These are phyloP conservation scores for Drosophila tripunctata DNA, from an alignment of 2,888 invertebrate genomes.

Conservation along the genomic window DNA sequence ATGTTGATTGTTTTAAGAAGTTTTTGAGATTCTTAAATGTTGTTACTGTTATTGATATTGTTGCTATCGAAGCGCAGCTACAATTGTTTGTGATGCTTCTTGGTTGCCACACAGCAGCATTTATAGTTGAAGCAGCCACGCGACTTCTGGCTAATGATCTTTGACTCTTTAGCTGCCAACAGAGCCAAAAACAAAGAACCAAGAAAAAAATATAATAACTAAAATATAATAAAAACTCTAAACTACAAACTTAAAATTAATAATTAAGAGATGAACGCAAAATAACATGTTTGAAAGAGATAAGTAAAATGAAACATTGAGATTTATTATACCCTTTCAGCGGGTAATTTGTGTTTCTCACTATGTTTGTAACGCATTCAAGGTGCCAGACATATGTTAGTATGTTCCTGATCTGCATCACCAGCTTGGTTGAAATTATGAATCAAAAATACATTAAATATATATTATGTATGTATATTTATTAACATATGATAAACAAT, in stretches of 20 bases:
- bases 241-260: constrained; percentile 18
- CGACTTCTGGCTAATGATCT: constrained; percentile 65
- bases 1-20: constrained; percentile 26
- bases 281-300: not conserved
- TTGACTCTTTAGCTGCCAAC: constrained; percentile 6
- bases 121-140: constrained; percentile 53
- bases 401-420: no score
- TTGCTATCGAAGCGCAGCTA: constrained; percentile 49
- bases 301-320: constrained; percentile 17
- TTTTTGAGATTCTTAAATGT: constrained; percentile 1
- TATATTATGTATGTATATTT: no score
- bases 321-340: constrained; percentile 21
- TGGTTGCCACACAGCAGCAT: constrained; percentile 47
- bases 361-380: no score
- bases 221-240: constrained; percentile 37
- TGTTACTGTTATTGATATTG: constrained; percentile 21
- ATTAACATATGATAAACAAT: no score
- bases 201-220: constrained; percentile 1
- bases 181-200: constrained; percentile 10
- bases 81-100: constrained; percentile 66
- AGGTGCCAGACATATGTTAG: no score
- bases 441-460: no score
- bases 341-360: no score
- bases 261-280: constrained; percentile 3
- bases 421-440: no score